phyloP scores from a whole-genome alignment of 2,888 invertebrate genomes.

The Microdon myrmicae region DNA sequence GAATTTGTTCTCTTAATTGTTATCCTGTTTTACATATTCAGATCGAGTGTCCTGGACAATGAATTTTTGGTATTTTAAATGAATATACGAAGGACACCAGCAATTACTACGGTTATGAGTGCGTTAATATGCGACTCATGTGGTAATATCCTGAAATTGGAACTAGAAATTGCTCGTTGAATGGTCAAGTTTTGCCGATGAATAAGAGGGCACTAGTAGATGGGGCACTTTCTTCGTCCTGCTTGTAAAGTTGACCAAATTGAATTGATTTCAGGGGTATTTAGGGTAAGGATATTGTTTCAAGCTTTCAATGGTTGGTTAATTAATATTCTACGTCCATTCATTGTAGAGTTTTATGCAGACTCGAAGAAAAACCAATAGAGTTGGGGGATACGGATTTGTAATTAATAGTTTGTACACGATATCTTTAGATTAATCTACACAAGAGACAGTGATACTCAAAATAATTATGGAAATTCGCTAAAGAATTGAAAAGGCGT shows the following conservation, averaged over 20 bases:
- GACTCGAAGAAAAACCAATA: background rate
- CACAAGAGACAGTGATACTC: too few relatives aligned
- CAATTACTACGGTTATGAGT: conserved; percentile 51
- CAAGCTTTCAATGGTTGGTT: background rate
- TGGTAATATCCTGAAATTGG: conserved; percentile 47
- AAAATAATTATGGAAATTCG: too few relatives aligned
- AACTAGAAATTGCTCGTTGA: conserved; percentile 36
- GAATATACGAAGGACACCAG: conserved; percentile 46
- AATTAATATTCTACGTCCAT: conserved; percentile 28
- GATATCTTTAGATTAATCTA: too few relatives aligned
- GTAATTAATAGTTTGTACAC: conserved; percentile 9
- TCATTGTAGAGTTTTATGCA: background rate
- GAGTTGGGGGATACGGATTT: conserved; percentile 1
- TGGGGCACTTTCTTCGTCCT: too few relatives aligned
- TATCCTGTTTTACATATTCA: conserved; percentile 47
- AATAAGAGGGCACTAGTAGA: too few relatives aligned
- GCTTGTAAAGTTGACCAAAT: conserved; percentile 41
- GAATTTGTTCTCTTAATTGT: conserved; percentile 30
- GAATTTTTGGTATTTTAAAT: conserved; percentile 46
- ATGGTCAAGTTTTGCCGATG: conserved; percentile 41
- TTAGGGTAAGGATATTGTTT: background rate
- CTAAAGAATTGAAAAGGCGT: too few relatives aligned
- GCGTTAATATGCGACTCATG: conserved; percentile 50
- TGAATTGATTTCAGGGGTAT: conserved; percentile 25
- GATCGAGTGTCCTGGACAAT: conserved; percentile 42